Conservation (phyloP, 1,140 invertebrate species). For the Ostrea denselamellosa region DNA sequence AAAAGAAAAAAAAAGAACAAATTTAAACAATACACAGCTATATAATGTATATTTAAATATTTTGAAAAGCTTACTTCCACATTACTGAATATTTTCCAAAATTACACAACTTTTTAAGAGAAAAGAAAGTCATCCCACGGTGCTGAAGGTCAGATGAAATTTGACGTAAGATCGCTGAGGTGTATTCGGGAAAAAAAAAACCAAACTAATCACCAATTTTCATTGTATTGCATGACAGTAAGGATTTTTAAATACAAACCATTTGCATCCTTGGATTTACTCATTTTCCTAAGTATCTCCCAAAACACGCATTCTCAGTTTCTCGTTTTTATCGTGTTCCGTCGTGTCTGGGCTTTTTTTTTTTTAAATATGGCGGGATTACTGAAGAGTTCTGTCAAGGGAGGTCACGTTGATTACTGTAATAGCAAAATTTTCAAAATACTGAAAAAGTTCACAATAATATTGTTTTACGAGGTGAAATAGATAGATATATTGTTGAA, state of each 20-base stretch:
- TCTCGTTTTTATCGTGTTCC: background rate
- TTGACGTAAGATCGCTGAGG: background rate
- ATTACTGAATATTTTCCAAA: no score
- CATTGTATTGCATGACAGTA: background rate
- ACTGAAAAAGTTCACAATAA: no score
- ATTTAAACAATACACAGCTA: no score
- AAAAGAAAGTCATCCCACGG: background rate
- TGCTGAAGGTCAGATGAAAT: background rate
- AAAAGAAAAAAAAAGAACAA: no score
- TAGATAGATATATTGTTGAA: no score
- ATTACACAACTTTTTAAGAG: no score
- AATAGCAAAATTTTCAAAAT: no score
- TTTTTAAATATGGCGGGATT: conserved; percentile 25
- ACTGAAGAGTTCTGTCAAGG: background rate
- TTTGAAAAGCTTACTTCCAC: no score
- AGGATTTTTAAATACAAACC: background rate
- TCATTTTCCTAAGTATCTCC: background rate
- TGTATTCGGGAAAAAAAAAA: background rate
- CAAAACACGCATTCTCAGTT: background rate
- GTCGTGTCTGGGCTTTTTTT: conserved; percentile 9
- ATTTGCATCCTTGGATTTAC: conserved; percentile 39
- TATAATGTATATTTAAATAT: no score
- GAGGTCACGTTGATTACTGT: background rate
- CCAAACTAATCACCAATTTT: background rate
- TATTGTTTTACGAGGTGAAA: no score